These are phyloP conservation scores for Biston stratarius DNA, from an alignment of 2,888 invertebrate species.

Conservation along the genomic window DNA sequence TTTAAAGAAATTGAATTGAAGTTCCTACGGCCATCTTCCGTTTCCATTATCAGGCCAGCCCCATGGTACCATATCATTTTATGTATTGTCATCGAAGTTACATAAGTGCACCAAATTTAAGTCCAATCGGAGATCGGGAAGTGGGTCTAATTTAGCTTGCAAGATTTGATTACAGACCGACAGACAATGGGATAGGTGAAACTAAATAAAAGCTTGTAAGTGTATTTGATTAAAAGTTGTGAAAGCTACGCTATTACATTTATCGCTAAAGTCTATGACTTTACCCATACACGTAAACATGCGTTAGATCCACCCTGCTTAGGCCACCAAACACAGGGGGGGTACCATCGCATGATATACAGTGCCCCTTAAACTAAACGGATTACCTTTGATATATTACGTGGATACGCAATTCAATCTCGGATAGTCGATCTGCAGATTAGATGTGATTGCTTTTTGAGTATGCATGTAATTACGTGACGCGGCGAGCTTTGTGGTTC, in stretches of 20 bases:
- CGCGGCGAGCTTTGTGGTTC: conserved; percentile 28
- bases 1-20: too few relatives aligned
- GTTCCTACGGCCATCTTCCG: too few relatives aligned
- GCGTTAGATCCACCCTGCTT: conserved; percentile 80
- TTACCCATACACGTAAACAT: conserved; percentile 66
- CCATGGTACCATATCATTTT: too few relatives aligned
- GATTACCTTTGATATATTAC: conserved; percentile 86
- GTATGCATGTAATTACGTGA: conserved; percentile 64
- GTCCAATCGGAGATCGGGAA: too few relatives aligned
- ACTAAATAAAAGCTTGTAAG: too few relatives aligned
- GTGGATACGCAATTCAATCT: conserved; percentile 83
- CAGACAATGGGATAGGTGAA: too few relatives aligned
- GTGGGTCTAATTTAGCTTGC: too few relatives aligned
- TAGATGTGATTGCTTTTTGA: conserved; percentile 77
- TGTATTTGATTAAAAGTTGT: too few relatives aligned
- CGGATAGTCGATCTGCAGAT: conserved; percentile 74
- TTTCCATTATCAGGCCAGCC: too few relatives aligned
- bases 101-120: too few relatives aligned
- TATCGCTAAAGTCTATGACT: conserved; percentile 38
- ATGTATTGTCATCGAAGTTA: too few relatives aligned
- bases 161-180: too few relatives aligned
- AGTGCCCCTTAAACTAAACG: conserved; percentile 85
- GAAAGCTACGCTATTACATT: background rate
- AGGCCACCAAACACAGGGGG: conserved; percentile 77
- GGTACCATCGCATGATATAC: conserved; percentile 81